These are phyloP conservation scores for Monochamus saltuarius DNA, from an alignment of 1,140 invertebrate species.

Conservation along the genomic window DNA sequence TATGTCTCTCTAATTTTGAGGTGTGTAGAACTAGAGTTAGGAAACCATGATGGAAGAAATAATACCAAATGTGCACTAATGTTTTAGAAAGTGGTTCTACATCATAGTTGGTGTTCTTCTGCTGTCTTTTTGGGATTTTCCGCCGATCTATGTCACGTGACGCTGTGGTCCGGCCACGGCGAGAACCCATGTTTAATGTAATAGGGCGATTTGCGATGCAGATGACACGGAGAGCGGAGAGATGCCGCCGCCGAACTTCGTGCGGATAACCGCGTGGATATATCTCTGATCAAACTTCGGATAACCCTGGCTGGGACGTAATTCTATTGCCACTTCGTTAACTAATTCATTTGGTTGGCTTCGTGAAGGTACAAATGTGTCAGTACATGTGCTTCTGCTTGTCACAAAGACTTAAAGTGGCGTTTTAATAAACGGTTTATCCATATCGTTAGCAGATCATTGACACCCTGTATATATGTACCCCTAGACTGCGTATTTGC, in stretches of 20 bases:
- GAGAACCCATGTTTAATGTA: conserved; percentile 41
- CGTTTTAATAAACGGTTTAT: too few relatives aligned
- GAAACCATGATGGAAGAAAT: too few relatives aligned
- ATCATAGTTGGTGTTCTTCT: too few relatives aligned
- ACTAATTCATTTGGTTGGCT: conserved; percentile 14
- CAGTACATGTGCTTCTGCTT: too few relatives aligned
- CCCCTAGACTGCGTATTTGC: too few relatives aligned
- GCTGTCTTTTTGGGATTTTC: background rate
- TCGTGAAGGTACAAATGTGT: background rate
- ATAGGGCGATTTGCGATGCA: conserved; percentile 38
- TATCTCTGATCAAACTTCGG: conserved; percentile 21
- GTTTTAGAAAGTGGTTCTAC: too few relatives aligned
- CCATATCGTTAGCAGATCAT: too few relatives aligned
- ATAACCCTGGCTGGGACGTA: conserved; percentile 14
- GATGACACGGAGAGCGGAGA: conserved; percentile 28
- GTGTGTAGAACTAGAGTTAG: too few relatives aligned
- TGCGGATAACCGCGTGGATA: conserved; percentile 29
- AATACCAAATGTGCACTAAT: too few relatives aligned
- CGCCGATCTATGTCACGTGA: conserved; percentile 16
- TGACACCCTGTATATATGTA: too few relatives aligned
- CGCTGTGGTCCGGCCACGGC: conserved; percentile 26
- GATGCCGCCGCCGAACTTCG: conserved; percentile 32
- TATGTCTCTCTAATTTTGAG: too few relatives aligned
- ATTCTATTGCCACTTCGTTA: conserved; percentile 20
- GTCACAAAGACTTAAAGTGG: too few relatives aligned